Percentiles rank a stretch among this genome's conserved stretches.
Evolutionary conservation across 1,140 invertebrate genomes (phyloP).

Genomic region (Drosophila eugracilis): DNA sequence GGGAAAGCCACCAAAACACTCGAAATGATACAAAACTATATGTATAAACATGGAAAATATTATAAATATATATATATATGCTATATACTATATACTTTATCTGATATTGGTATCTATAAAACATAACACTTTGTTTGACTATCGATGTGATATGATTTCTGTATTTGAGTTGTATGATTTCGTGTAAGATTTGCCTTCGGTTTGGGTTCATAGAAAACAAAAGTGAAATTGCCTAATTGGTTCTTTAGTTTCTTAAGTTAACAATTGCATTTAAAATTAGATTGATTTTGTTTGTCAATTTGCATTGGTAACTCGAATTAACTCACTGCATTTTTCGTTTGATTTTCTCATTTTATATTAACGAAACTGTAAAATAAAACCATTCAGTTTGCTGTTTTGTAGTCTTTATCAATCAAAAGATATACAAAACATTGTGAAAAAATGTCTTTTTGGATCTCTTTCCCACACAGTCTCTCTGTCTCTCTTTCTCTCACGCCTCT

Average conservation of each 20-base stretch:
- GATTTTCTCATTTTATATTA: slow-evolving; percentile 20
- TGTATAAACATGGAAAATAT: slow-evolving; percentile 41
- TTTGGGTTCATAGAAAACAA: slow-evolving; percentile 27
- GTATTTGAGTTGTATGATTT: slow-evolving; percentile 38
- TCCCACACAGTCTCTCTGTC: slow-evolving; percentile 40
- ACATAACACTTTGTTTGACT: slow-evolving; percentile 63
- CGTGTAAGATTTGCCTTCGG: slow-evolving; percentile 12
- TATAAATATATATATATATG: slow-evolving; percentile 52
- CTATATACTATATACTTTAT: slow-evolving; percentile 60
- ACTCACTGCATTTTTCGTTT: slow-evolving; percentile 38
- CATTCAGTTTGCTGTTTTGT: slow-evolving; percentile 51
- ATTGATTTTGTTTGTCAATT: slow-evolving; percentile 24
- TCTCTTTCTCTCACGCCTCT: slow-evolving; percentile 21
- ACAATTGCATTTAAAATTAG: slow-evolving; percentile 41
- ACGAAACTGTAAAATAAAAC: slow-evolving; percentile 70
- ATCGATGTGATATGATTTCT: slow-evolving; percentile 67
- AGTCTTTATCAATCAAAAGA: slow-evolving; percentile 46
- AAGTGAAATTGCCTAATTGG: slow-evolving; percentile 46
- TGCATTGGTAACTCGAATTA: slow-evolving; percentile 59
- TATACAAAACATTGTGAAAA: slow-evolving; percentile 60
- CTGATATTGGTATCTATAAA: slow-evolving; percentile 70
- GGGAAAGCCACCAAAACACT: slow-evolving; percentile 36
- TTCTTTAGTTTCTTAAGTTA: slow-evolving; percentile 34
- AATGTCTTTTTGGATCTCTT: slow-evolving; percentile 84
- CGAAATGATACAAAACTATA: slow-evolving; percentile 33